These are phyloP conservation scores for Agonum fuliginosum DNA, from an alignment of 2,888 invertebrate genomes.

Conservation along the genomic window DNA sequence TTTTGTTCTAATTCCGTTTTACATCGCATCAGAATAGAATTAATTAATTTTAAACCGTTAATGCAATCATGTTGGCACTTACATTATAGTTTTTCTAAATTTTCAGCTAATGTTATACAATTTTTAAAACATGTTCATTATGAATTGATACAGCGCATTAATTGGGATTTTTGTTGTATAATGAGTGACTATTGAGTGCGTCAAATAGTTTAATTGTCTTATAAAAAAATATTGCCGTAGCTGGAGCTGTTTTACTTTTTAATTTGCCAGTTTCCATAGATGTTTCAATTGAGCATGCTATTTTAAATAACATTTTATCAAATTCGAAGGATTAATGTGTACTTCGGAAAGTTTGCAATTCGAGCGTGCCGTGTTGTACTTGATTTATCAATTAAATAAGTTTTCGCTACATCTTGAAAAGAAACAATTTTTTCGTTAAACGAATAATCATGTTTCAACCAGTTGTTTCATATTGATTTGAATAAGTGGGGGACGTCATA, in stretches of 20 bases:
- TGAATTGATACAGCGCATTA: neutral
- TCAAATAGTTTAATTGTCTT: neutral
- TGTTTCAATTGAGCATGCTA: conserved; percentile 13
- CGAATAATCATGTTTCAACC: neutral
- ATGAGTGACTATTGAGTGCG: neutral
- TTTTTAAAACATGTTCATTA: neutral
- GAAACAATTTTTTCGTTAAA: conserved; percentile 15
- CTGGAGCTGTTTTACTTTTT: neutral
- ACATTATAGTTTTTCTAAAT: neutral
- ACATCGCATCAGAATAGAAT: too few species aligned
- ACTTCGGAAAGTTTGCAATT: conserved; percentile 19
- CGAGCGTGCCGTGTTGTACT: conserved; percentile 12
- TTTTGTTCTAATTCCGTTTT: too few species aligned
- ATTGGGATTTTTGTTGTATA: neutral
- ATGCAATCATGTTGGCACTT: conserved; percentile 8
- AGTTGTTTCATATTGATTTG: conserved; percentile 42
- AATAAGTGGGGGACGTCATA: conserved; percentile 42
- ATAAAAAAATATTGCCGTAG: neutral
- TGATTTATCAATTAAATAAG: neutral
- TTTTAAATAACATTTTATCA: conserved; percentile 41
- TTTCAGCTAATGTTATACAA: neutral
- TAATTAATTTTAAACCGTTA: neutral
- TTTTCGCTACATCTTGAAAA: conserved; percentile 21
- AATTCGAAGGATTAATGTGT: conserved; percentile 3
- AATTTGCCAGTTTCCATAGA: neutral